These are phyloP conservation scores for Pithecia hirsuta DNA, from an alignment of 2,797 vertebrate species.

Conservation along the genomic window DNA sequence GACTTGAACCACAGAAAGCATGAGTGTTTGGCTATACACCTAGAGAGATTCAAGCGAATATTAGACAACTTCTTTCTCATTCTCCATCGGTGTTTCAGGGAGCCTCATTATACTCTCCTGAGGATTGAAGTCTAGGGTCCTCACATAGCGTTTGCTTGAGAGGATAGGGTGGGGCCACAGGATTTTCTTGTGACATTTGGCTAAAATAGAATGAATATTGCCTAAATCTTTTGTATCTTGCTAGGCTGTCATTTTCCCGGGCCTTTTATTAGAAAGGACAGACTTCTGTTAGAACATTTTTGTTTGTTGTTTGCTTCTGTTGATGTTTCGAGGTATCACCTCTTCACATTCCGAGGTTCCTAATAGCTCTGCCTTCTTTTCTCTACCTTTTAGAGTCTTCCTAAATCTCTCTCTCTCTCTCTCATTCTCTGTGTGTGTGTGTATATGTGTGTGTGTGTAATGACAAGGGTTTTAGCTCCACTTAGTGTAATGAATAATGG, in stretches of 20 bases:
- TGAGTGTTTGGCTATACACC: background rate
- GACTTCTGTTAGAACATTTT: background rate
- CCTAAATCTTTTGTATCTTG: background rate
- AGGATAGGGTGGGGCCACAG: background rate
- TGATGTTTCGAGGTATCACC: background rate
- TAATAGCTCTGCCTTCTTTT: background rate
- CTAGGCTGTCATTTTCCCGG: background rate
- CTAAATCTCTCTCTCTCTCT: background rate
- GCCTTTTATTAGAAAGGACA: background rate
- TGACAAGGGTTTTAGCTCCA: background rate
- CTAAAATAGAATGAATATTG: background rate
- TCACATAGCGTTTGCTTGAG: background rate
- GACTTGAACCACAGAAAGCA: background rate
- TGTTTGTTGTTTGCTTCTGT: background rate
- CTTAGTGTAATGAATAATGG: background rate
- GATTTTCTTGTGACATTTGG: background rate
- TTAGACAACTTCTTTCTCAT: background rate
- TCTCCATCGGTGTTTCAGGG: background rate
- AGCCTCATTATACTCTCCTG: background rate
- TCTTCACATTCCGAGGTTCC: background rate
- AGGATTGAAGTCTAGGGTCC: background rate
- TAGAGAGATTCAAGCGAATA: background rate
- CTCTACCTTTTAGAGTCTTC: background rate
- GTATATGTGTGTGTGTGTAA: too few relatives aligned
- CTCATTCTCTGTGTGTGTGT: too few relatives aligned